Base-by-base conservation (phyloP, 2,113 vertebrate genomes). In the Hippocampus mohnikei region DNA sequence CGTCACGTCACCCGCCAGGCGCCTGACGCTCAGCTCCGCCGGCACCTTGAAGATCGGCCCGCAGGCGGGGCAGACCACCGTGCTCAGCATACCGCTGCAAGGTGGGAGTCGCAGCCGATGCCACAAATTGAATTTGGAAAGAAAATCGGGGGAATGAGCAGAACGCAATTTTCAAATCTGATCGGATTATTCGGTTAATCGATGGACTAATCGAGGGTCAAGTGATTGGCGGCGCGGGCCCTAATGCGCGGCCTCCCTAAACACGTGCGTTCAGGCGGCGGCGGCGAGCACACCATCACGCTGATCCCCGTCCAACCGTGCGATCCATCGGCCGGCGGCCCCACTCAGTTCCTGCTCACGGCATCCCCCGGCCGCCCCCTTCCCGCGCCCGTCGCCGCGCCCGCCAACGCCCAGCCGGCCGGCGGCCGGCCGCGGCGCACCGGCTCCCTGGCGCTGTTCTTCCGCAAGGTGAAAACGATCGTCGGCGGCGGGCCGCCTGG, bases 391-490 rank as follows among this genome's bases (percentile, higher is more conserved):
- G 55, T 16, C 37, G 0, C 52, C 68, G 0, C 85, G 52, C 18
- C 90, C 85, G 41, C 88, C 46, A 87, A 94, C 29, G 29, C 70
- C 25, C 91, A 84, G 62, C 9, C 78, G 0, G 84, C 69, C 23
- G 72, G 33, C 29, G 87, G 74, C 48, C 94, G 88, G 69, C 96
- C 96, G 0, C 94, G 91, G 66, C 95, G 90, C 81, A 98, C 95
- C 0, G 96, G 97, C 0, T 99, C 97, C 0, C 88, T 99, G 72
- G 95, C 97, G 0, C 91, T 99, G 11, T 99, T 99, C 86, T 98
- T 98, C 87, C 94, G 97, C 79, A 99, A 99, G 94, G 97, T 69
- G 25, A 15, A 2, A 42, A n/a, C 5, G 16, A 1, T n/a, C 18
- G 21, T 33, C 10, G 5, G 27, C 9, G 8, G 42, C n/a, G 15